Evolutionary conservation across 2,113 vertebrate genomes (phyloP).

Genomic region (Solea senegalensis): DNA sequence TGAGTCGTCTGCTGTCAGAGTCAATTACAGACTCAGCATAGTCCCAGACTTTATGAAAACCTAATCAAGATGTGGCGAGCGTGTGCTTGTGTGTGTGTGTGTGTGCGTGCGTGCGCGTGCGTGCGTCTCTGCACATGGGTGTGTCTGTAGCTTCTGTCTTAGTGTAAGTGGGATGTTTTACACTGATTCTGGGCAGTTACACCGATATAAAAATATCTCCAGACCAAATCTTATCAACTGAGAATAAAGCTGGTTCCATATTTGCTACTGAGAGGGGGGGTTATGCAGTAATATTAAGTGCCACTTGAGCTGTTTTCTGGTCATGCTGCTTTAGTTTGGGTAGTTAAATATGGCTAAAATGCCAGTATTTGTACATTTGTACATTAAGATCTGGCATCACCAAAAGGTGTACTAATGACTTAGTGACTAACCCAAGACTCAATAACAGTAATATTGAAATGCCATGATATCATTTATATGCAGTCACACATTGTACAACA

Average conservation of each 20-base stretch:
- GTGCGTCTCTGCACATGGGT: conserved; percentile 24
- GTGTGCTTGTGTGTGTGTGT: conserved; percentile 39
- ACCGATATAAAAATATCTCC: conserved; percentile 62
- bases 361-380: background rate
- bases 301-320: conserved; percentile 18
- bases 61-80: conserved; percentile 79
- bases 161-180: conserved; percentile 50
- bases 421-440: too few relatives aligned
- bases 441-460: too few relatives aligned
- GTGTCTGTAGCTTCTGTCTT: conserved; percentile 36
- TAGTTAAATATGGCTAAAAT: background rate
- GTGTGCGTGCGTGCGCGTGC: conserved; percentile 47
- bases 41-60: conserved; percentile 81
- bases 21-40: conserved; percentile 83
- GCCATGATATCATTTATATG: too few relatives aligned
- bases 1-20: conserved; percentile 82
- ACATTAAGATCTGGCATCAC: background rate
- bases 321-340: background rate
- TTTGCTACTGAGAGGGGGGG: conserved; percentile 29
- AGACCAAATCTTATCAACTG: conserved; percentile 57
- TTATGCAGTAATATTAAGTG: conserved; percentile 35
- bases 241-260: conserved; percentile 43
- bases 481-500: too few relatives aligned
- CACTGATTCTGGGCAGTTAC: conserved; percentile 49
- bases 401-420: too few relatives aligned